A percentile compares a stretch with the other conserved stretches of the same genome.
phyloP scores from a whole-genome alignment of 2,113 vertebrate species.

The Garra rufa region DNA sequence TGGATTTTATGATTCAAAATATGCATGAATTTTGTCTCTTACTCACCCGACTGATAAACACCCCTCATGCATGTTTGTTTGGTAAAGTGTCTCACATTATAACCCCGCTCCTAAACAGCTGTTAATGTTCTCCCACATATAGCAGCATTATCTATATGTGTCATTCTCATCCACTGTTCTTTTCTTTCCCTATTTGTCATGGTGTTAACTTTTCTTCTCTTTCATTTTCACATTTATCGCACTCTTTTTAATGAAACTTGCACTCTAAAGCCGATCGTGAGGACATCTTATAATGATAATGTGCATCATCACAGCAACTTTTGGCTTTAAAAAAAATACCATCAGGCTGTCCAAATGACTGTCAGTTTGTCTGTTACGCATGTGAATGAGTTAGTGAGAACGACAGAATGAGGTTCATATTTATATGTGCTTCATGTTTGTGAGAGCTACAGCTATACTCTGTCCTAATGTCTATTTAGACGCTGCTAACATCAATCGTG shows the following conservation, averaged over 20 bases:
- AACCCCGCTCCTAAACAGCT: background rate
- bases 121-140: background rate
- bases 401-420: slow-evolving; percentile 36
- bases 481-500: slow-evolving; percentile 58
- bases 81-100: slow-evolving; percentile 11
- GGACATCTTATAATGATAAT: slow-evolving; percentile 9
- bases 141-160: slow-evolving; percentile 5
- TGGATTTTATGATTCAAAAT: slow-evolving; percentile 27
- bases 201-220: background rate
- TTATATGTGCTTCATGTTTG: slow-evolving; percentile 37
- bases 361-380: slow-evolving; percentile 30
- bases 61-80: slow-evolving; percentile 34
- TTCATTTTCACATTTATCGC: background rate
- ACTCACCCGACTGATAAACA: slow-evolving; percentile 20
- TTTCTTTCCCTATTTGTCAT: background rate
- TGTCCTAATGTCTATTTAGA: slow-evolving; percentile 9
- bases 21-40: slow-evolving; percentile 40
- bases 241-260: background rate
- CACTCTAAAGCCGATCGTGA: background rate
- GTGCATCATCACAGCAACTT: background rate
- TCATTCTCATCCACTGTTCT: slow-evolving; percentile 1
- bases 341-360: slow-evolving; percentile 53
- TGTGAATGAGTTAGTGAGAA: slow-evolving; percentile 18
- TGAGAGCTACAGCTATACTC: background rate
- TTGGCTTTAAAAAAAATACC: slow-evolving; percentile 1